Evolutionary conservation across 1,140 invertebrate genomes (phyloP).

Genomic region (Drosophila funebris): DNA sequence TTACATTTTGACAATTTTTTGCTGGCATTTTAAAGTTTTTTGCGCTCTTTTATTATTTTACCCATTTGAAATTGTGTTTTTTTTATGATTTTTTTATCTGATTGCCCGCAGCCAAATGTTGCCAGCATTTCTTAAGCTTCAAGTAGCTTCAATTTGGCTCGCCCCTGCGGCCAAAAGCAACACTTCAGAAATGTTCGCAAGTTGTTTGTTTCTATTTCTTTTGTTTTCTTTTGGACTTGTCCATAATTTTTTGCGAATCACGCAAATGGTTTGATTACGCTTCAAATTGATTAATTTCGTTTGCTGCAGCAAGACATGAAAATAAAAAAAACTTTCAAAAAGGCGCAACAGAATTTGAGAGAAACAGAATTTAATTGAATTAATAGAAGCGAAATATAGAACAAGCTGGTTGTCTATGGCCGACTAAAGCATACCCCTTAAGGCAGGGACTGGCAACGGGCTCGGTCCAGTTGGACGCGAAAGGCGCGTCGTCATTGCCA

Average conservation of each 20-base stretch:
- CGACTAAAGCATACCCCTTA: neutral
- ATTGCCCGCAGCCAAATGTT: constrained; percentile 41
- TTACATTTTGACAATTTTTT: constrained; percentile 8
- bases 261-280: constrained; percentile 71
- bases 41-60: neutral
- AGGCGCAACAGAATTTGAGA: constrained; percentile 23
- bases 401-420: neutral
- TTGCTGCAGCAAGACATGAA: constrained; percentile 31
- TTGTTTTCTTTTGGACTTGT: neutral
- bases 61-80: constrained; percentile 1
- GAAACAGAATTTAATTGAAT: constrained; percentile 64
- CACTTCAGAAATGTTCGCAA: constrained; percentile 62
- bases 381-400: constrained; percentile 29
- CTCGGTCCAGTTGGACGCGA: neutral
- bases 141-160: constrained; percentile 51
- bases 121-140: constrained; percentile 38
- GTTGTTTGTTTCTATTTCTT: constrained; percentile 31
- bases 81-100: constrained; percentile 17
- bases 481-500: constrained; percentile 7
- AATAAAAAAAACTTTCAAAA: constrained; percentile 32
- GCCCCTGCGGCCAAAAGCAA: constrained; percentile 44
- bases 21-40: neutral
- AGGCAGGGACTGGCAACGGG: constrained; percentile 1
- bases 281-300: constrained; percentile 64
- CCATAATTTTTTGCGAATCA: constrained; percentile 65